Evolutionary conservation across 1,140 invertebrate species (phyloP).

Genomic region (Anoplophora glabripennis): DNA sequence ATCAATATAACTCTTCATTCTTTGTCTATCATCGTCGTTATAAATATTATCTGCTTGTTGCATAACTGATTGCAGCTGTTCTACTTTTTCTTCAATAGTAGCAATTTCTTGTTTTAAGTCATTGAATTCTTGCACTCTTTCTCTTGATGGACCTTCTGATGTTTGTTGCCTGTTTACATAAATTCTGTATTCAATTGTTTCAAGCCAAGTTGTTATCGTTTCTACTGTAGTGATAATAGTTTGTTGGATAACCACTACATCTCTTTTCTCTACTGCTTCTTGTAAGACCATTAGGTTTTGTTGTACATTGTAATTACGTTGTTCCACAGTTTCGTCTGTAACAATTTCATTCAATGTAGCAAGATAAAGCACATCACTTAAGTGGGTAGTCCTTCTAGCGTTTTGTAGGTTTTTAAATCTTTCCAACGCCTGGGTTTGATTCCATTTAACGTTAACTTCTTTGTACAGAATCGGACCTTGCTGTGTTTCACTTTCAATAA

Average conservation of each 20-base stretch:
- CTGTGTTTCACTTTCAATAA: constrained; percentile 30
- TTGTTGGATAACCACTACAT: constrained; percentile 62
- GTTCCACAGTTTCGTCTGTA: constrained; percentile 54
- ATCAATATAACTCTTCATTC: constrained; percentile 52
- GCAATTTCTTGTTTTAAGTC: constrained; percentile 56
- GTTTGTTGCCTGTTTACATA: constrained; percentile 60
- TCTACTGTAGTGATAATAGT: constrained; percentile 72
- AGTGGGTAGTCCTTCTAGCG: constrained; percentile 51
- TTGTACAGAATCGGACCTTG: constrained; percentile 27
- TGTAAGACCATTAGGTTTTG: constrained; percentile 60
- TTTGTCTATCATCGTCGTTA: constrained; percentile 50
- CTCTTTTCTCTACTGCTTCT: constrained; percentile 60
- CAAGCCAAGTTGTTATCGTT: constrained; percentile 75
- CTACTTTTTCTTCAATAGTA: constrained; percentile 51
- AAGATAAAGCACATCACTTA: constrained; percentile 59
- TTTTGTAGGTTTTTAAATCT: constrained; percentile 57
- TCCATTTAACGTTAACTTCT: constrained; percentile 43
- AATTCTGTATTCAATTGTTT: constrained; percentile 78
- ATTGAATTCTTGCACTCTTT: constrained; percentile 49
- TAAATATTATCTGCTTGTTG: constrained; percentile 53
- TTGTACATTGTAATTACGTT: constrained; percentile 54
- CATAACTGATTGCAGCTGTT: constrained; percentile 49
- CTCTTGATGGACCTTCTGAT: constrained; percentile 53
- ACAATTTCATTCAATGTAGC: constrained; percentile 57
- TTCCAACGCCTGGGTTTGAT: constrained; percentile 48